These are phyloP conservation scores for Sakesphorus luctuosus DNA, from an alignment of 2,113 vertebrate species.

Conservation along the genomic window DNA sequence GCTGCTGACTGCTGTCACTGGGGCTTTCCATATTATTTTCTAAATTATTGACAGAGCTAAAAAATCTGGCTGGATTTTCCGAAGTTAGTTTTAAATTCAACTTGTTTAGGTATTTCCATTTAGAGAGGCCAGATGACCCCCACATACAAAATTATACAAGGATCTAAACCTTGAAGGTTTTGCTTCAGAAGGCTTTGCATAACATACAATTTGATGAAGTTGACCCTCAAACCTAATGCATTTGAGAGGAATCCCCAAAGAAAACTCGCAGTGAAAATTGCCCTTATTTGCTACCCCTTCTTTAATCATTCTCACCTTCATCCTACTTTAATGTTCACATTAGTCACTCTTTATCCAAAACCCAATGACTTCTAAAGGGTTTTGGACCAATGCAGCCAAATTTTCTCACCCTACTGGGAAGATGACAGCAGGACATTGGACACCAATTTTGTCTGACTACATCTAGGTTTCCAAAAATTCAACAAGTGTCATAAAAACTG, in stretches of 20 bases:
- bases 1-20: neutral
- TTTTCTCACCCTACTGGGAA: neutral
- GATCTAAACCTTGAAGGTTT: neutral
- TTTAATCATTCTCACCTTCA: neutral
- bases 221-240: neutral
- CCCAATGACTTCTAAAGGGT: neutral
- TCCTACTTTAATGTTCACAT: neutral
- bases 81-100: neutral
- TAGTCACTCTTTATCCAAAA: neutral
- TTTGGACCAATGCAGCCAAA: neutral
- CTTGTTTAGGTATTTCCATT: neutral
- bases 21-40: neutral
- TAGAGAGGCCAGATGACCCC: neutral
- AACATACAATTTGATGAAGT: neutral
- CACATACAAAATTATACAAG: neutral
- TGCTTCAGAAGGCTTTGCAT: neutral
- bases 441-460: neutral
- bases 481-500: slow-evolving; percentile 7
- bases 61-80: neutral
- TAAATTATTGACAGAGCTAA: neutral
- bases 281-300: neutral
- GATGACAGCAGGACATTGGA: neutral
- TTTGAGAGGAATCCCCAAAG: neutral
- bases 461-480: neutral
- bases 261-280: neutral